Evolutionary conservation across 2,113 vertebrate species (phyloP).

Genomic region (Erinaceus europaeus): DNA sequence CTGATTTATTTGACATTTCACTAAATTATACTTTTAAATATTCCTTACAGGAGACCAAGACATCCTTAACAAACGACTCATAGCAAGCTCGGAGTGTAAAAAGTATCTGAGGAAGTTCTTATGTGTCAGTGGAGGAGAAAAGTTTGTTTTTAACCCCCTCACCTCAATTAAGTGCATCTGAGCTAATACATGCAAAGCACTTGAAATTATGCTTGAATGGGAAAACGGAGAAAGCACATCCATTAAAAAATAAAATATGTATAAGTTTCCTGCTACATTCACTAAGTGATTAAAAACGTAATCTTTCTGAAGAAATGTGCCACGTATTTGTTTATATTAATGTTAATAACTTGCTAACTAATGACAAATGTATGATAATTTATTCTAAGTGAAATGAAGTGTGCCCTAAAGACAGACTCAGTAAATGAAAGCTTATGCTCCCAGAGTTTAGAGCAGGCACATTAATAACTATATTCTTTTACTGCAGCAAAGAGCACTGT

Average conservation of each 20-base stretch:
- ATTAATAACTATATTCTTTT: background rate
- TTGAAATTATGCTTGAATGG: background rate
- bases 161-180: background rate
- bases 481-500: background rate
- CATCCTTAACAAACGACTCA: background rate
- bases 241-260: slow-evolving; percentile 14
- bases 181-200: slow-evolving; percentile 11
- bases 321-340: slow-evolving; percentile 69
- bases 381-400: slow-evolving; percentile 72
- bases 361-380: slow-evolving; percentile 73
- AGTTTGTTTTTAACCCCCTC: background rate
- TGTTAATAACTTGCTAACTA: slow-evolving; percentile 72
- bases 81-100: background rate
- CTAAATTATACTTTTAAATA: background rate
- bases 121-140: background rate
- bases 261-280: background rate
- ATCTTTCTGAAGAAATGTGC: slow-evolving; percentile 57
- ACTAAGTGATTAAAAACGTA: slow-evolving; percentile 48
- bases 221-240: background rate
- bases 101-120: background rate
- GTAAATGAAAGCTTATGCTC: slow-evolving; percentile 48
- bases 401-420: slow-evolving; percentile 50
- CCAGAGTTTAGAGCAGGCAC: background rate
- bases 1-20: background rate
- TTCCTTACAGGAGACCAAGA: background rate